These are phyloP conservation scores for Pseudomyrmex cubaensis DNA, from an alignment of 1,140 invertebrate species.

Conservation along the genomic window DNA sequence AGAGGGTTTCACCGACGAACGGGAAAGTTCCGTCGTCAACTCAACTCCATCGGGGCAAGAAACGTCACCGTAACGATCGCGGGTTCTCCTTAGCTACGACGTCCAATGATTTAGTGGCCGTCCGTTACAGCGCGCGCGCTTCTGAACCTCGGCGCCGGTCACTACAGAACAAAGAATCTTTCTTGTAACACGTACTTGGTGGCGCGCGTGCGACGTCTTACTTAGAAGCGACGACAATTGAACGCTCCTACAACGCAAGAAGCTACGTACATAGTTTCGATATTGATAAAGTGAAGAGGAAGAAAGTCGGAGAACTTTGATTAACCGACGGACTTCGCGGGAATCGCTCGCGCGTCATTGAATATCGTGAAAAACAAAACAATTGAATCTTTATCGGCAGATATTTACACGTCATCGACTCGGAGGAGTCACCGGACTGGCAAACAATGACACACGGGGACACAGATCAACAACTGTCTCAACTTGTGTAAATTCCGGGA, in stretches of 20 bases:
- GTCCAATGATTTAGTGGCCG: constrained; percentile 54
- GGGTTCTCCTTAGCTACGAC: constrained; percentile 43
- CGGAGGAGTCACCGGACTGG: too few relatives aligned
- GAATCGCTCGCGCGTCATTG: neutral
- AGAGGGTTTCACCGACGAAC: constrained; percentile 33
- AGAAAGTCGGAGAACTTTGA: constrained; percentile 3
- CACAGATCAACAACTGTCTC: too few relatives aligned
- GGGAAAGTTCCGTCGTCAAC: constrained; percentile 32
- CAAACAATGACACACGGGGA: too few relatives aligned
- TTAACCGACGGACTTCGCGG: constrained; percentile 19
- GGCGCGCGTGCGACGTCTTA: constrained; percentile 31
- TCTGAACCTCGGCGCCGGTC: constrained; percentile 24
- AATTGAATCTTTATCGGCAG: too few relatives aligned
- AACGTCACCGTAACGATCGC: constrained; percentile 53
- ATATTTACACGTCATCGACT: too few relatives aligned
- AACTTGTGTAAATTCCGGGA: too few relatives aligned
- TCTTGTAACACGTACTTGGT: constrained; percentile 43
- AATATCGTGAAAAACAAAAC: too few relatives aligned
- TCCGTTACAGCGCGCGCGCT: constrained; percentile 32
- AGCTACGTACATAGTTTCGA: neutral
- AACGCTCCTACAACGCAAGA: constrained; percentile 26
- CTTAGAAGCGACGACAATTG: constrained; percentile 31
- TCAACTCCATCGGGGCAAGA: constrained; percentile 40
- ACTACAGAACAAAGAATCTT: constrained; percentile 51
- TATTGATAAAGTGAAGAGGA: constrained; percentile 16